Percentiles rank a stretch among this genome's conserved stretches.
phyloP scores from a whole-genome alignment of 2,888 invertebrate genomes.

The Eulithis prunata region DNA sequence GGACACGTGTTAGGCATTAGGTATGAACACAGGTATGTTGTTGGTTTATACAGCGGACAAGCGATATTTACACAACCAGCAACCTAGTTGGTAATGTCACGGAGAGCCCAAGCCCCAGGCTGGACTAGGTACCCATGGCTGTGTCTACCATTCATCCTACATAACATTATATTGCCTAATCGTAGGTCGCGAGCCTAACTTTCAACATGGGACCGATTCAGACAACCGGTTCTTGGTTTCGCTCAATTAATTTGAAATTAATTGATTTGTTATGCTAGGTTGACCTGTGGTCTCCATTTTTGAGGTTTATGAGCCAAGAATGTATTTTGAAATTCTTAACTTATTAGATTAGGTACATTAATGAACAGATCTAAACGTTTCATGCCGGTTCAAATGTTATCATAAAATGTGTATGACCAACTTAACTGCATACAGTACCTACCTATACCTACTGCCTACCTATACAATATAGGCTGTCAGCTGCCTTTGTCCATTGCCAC shows the following conservation, averaged over 20 bases:
- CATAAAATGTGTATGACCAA: constrained; percentile 11
- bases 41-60: background rate
- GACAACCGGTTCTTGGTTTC: constrained; percentile 71
- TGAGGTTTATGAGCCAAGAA: constrained; percentile 64
- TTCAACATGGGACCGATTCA: constrained; percentile 70
- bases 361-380: constrained; percentile 5
- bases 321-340: constrained; percentile 63
- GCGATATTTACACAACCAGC: constrained; percentile 16
- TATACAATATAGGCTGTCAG: constrained; percentile 28
- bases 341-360: background rate
- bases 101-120: constrained; percentile 17
- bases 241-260: constrained; percentile 76
- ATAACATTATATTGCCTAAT: constrained; percentile 71
- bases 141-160: constrained; percentile 57
- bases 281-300: constrained; percentile 55
- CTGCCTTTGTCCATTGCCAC: constrained; percentile 52
- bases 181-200: constrained; percentile 73
- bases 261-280: constrained; percentile 70
- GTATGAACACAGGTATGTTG: no score
- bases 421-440: constrained; percentile 15
- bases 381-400: constrained; percentile 11
- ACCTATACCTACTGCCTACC: constrained; percentile 21
- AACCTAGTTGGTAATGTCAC: constrained; percentile 9
- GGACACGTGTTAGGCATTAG: background rate
- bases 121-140: constrained; percentile 14